Base-by-base conservation (phyloP, 1,140 invertebrate species). In the Belonocnema kinseyi region DNA sequence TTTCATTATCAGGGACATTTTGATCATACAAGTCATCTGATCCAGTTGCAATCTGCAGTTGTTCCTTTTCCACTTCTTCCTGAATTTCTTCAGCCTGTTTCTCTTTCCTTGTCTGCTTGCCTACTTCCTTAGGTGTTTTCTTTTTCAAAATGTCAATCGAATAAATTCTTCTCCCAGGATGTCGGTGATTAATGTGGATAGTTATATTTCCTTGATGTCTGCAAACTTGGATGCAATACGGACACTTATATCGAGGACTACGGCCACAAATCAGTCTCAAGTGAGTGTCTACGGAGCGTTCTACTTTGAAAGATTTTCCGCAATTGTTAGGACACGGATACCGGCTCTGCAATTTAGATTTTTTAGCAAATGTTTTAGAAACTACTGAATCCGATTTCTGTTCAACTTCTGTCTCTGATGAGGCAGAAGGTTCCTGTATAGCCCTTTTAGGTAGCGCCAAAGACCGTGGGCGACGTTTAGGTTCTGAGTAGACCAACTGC, bases 251-350 rank as follows among this genome's bases (percentile, higher is more conserved):
- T 21, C 89, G 85, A 7, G 90, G 89, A 46, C 87, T 85, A 3
- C 87, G 82, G 2, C 91, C 90, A 71, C 92, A 93, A 71, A 91
- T 89, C 75, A 89, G 92, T 72, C 85, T 87, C 72, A 90, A 79
- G 75, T 93, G 92, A 5, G 21, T 40, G 8, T 16, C 21, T 16
- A 66, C 13, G 0, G 26, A 16, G 40, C 61, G 61, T 66, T 66
- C 33, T 3, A 16, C 0, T 10, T 3, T 0, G 16, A 66, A 66
- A 14, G 61, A 16, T 14, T 33, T 33, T n/a, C 61, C 61, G 14
- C 61, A 66, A 14, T 66, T 40, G 10, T 66, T 66, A 7, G 61
- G 26, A 10, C 61, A 66, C 10, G 26, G 61, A 46, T n/a, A 66
- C n/a, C 3, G 61, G 14, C 0, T 26, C 14, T 26, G 19, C 10